These are phyloP conservation scores for Drosophila kanapiae DNA, from an alignment of 1,140 invertebrate species.

Conservation along the genomic window DNA sequence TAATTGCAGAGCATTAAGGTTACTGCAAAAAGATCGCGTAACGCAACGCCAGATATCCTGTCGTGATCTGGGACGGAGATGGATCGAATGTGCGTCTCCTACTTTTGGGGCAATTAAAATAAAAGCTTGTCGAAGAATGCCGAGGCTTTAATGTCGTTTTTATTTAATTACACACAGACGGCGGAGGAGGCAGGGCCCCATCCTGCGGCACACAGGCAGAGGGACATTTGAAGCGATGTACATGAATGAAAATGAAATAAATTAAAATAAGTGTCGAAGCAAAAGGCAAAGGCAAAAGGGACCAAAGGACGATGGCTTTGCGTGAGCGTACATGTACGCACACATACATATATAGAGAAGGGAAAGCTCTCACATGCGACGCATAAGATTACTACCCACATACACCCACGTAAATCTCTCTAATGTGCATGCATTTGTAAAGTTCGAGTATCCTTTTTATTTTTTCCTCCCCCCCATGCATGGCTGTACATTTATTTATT, in stretches of 20 bases:
- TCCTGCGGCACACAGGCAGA: neutral
- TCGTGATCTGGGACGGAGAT: neutral
- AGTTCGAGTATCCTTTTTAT: constrained; percentile 78
- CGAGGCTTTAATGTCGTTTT: constrained; percentile 59
- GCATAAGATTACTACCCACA: constrained; percentile 68
- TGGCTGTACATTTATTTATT: constrained; percentile 34
- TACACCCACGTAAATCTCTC: constrained; percentile 51
- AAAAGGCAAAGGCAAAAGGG: constrained; percentile 66
- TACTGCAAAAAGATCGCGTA: neutral
- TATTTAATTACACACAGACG: constrained; percentile 73
- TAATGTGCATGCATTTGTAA: constrained; percentile 82
- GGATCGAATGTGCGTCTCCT: neutral
- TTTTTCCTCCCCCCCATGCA: constrained; percentile 9
- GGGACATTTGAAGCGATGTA: constrained; percentile 71
- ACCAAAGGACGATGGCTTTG: constrained; percentile 52
- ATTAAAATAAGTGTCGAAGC: constrained; percentile 82
- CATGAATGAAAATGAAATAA: constrained; percentile 82
- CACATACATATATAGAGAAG: neutral
- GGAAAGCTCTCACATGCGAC: constrained; percentile 68
- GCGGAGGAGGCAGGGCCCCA: neutral
- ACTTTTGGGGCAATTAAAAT: constrained; percentile 61
- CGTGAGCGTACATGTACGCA: neutral
- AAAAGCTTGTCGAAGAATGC: constrained; percentile 50
- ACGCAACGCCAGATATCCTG: neutral
- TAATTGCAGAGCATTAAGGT: neutral